These are phyloP conservation scores for Drosophila seguyi DNA, from an alignment of 1,140 invertebrate genomes.

Conservation along the genomic window DNA sequence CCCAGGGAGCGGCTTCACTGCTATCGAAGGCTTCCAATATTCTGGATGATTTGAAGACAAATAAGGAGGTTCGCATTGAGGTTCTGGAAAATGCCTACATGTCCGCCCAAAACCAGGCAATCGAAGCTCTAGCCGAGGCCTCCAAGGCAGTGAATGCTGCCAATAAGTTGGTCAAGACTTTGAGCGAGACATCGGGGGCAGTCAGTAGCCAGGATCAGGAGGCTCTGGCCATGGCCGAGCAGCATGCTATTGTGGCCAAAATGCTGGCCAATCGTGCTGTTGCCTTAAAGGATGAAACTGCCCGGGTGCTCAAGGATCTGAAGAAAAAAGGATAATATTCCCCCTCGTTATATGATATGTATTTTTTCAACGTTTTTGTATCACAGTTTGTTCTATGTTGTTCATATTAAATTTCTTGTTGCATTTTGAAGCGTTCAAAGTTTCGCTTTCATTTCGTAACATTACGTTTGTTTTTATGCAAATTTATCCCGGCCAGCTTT, in stretches of 20 bases:
- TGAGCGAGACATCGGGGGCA: background rate
- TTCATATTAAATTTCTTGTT: slow-evolving; percentile 73
- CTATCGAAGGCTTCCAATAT: slow-evolving; percentile 39
- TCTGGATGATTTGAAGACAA: slow-evolving; percentile 14
- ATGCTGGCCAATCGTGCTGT: slow-evolving; percentile 51
- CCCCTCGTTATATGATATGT: background rate
- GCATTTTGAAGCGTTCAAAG: slow-evolving; percentile 19
- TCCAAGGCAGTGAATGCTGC: slow-evolving; percentile 50
- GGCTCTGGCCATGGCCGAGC: slow-evolving; percentile 48
- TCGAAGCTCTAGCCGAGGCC: slow-evolving; percentile 46
- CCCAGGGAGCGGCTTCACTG: slow-evolving; percentile 29
- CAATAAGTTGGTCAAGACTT: slow-evolving; percentile 32
- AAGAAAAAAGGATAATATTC: slow-evolving; percentile 20
- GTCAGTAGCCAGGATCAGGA: slow-evolving; percentile 13
- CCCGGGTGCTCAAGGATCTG: slow-evolving; percentile 34
- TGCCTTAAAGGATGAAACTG: slow-evolving; percentile 53
- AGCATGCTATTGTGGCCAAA: slow-evolving; percentile 59
- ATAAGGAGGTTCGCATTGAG: slow-evolving; percentile 1
- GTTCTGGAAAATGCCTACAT: slow-evolving; percentile 30
- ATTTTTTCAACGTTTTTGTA: slow-evolving; percentile 24
- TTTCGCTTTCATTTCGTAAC: slow-evolving; percentile 31
- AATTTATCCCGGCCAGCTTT: slow-evolving; percentile 40
- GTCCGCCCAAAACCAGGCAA: slow-evolving; percentile 35
- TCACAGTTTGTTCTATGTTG: slow-evolving; percentile 29
- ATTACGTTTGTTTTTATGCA: slow-evolving; percentile 41